A percentile compares a stretch with the other conserved stretches of the same genome.
Conservation (phyloP, 2,888 invertebrate genomes). For the Temnothorax ravouxi region DNA sequence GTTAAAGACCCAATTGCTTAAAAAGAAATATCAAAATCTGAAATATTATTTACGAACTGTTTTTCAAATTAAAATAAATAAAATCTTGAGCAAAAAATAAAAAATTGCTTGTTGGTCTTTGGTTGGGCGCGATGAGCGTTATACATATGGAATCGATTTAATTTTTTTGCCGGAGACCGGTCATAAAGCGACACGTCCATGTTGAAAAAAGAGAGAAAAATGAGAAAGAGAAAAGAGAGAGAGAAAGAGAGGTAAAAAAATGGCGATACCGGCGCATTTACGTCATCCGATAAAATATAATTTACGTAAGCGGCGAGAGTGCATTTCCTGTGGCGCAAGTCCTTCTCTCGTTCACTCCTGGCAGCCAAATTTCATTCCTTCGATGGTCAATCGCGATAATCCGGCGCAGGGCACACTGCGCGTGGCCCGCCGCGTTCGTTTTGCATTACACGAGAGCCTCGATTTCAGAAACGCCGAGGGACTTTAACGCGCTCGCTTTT, state of each 20-base stretch:
- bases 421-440: neutral
- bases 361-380: neutral
- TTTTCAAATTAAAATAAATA: neutral
- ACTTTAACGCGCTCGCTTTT: neutral
- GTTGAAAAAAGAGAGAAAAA: neutral
- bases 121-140: too few relatives aligned
- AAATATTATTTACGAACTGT: too few relatives aligned
- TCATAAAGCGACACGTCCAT: neutral
- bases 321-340: neutral
- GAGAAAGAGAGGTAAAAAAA: neutral
- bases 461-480: neutral
- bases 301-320: neutral
- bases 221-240: neutral
- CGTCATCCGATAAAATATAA: conserved; percentile 24
- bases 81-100: neutral
- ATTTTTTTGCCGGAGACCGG: neutral
- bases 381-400: neutral
- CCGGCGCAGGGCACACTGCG: too few relatives aligned
- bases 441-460: conserved; percentile 6
- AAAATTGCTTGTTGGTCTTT: neutral
- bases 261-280: neutral
- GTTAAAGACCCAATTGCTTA: too few relatives aligned
- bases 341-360: neutral
- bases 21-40: too few relatives aligned
- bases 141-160: neutral